Percentiles rank a stretch among this genome's conserved stretches.
phyloP scores from a whole-genome alignment of 2,888 invertebrate genomes.

The Drosophila kuntzei region DNA sequence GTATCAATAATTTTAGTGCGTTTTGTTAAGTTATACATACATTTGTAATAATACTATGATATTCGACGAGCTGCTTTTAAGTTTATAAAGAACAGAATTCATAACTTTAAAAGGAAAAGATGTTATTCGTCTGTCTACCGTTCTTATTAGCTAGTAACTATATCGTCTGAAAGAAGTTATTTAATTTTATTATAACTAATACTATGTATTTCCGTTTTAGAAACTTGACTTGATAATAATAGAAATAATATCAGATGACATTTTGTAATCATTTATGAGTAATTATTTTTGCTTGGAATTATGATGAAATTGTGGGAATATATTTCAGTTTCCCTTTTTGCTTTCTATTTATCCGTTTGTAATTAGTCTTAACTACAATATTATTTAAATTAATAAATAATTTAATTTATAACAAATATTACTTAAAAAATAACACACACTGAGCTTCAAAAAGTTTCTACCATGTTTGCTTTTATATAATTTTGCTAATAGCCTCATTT shows the following conservation, averaged over 20 bases:
- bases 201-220: no score
- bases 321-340: background rate
- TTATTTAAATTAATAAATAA: background rate
- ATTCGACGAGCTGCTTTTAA: background rate
- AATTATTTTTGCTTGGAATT: no score
- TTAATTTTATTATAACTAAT: no score
- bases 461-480: background rate
- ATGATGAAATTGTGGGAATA: no score
- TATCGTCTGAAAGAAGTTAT: no score
- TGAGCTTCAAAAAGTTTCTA: background rate
- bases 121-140: no score
- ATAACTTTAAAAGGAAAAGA: no score
- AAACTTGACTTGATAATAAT: no score
- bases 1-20: background rate
- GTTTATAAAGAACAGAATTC: background rate
- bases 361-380: background rate
- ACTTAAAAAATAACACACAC: background rate
- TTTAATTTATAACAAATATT: background rate
- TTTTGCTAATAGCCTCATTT: constrained; percentile 38
- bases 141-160: no score
- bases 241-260: no score
- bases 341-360: background rate
- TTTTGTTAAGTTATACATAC: background rate
- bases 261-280: no score
- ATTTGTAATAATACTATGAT: no score